Evolutionary conservation across 2,888 invertebrate genomes (phyloP).

Genomic region (Tanytarsus gracilentus): DNA sequence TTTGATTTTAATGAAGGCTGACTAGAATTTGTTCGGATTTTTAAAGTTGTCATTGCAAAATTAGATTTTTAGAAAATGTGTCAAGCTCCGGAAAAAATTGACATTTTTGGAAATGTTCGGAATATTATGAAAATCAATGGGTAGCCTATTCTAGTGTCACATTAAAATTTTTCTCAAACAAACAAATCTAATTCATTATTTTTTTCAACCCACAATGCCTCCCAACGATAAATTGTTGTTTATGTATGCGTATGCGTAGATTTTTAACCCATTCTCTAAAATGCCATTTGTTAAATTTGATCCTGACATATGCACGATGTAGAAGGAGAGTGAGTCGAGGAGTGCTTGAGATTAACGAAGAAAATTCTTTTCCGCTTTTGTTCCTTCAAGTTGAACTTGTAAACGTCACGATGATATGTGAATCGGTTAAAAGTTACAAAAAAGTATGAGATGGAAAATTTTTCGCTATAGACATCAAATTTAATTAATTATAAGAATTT

Average conservation of each 20-base stretch:
- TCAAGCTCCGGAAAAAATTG: too few relatives aligned
- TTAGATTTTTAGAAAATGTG: too few relatives aligned
- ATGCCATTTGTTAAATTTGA: conserved; percentile 29
- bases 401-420: conserved; percentile 26
- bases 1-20: too few relatives aligned
- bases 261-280: conserved; percentile 22
- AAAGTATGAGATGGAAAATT: conserved; percentile 17
- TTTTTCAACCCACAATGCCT: background rate
- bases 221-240: background rate
- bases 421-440: conserved; percentile 13
- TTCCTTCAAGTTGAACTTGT: conserved; percentile 7
- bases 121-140: too few relatives aligned
- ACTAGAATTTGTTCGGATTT: too few relatives aligned
- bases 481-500: conserved; percentile 26
- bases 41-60: too few relatives aligned
- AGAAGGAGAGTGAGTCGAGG: conserved; percentile 5
- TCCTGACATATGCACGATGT: conserved; percentile 27
- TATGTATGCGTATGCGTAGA: conserved; percentile 9
- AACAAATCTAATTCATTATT: background rate
- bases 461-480: conserved; percentile 18
- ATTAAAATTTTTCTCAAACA: background rate
- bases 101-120: too few relatives aligned
- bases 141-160: too few relatives aligned
- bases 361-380: conserved; percentile 18
- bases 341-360: background rate